These are phyloP conservation scores for Fulica atra DNA, from an alignment of 2,113 vertebrate genomes.

Conservation along the genomic window DNA sequence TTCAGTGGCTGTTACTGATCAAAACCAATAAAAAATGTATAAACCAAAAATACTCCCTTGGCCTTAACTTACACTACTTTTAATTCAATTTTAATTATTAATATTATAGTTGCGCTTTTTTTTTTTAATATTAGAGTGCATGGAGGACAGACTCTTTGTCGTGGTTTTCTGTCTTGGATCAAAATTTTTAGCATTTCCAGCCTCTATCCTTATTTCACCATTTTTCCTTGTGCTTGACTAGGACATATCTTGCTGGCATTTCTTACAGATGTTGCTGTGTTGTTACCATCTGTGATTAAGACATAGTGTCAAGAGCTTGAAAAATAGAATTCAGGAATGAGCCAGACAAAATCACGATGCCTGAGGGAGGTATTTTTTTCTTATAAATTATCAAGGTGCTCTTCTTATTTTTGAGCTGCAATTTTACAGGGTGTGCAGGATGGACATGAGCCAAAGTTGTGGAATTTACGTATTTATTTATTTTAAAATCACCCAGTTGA, in stretches of 20 bases:
- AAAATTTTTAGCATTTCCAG: not conserved
- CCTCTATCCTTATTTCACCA: not conserved
- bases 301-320: not conserved
- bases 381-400: not conserved
- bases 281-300: slow-evolving; percentile 12
- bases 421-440: not conserved
- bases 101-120: slow-evolving; percentile 53
- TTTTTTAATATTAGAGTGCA: not conserved
- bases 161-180: not conserved
- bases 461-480: not conserved
- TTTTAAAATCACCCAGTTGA: not conserved
- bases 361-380: not conserved
- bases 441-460: not conserved
- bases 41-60: slow-evolving; percentile 58
- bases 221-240: not conserved
- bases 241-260: not conserved
- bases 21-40: slow-evolving; percentile 65
- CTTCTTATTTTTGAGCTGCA: not conserved
- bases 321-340: not conserved
- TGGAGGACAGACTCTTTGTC: not conserved
- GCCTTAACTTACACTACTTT: slow-evolving; percentile 42
- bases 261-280: not conserved
- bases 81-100: slow-evolving; percentile 73
- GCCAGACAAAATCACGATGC: not conserved
- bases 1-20: slow-evolving; percentile 33